Evolutionary conservation across 2,797 vertebrate species (phyloP).

Genomic region (Mormyrops boulengeri): DNA sequence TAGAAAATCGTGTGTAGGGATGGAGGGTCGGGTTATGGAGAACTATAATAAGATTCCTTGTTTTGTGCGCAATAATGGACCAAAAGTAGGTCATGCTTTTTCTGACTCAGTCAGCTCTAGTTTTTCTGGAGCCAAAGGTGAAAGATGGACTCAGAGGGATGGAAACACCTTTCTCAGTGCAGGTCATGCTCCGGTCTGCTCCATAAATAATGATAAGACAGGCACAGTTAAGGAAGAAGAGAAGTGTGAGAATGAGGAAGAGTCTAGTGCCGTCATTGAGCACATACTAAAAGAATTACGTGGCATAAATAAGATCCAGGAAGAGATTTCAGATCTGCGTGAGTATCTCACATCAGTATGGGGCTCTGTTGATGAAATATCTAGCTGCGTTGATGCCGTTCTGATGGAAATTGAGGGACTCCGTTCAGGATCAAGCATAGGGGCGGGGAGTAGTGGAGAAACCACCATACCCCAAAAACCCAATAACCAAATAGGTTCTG

Average conservation of each 20-base stretch:
- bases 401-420: conserved; percentile 67
- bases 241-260: conserved; percentile 49
- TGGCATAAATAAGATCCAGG: conserved; percentile 72
- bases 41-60: conserved; percentile 66
- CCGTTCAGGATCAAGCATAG: conserved; percentile 51
- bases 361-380: conserved; percentile 72
- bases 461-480: conserved; percentile 44
- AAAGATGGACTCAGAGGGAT: background rate
- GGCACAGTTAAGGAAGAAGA: conserved; percentile 44
- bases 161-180: conserved; percentile 31
- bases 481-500: conserved; percentile 44
- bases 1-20: conserved; percentile 56
- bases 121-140: background rate
- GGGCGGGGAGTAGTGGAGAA: conserved; percentile 47
- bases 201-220: conserved; percentile 43
- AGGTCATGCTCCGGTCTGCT: conserved; percentile 45
- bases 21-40: conserved; percentile 69
- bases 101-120: conserved; percentile 32
- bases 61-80: conserved; percentile 54
- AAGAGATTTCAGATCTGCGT: conserved; percentile 70
- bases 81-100: conserved; percentile 20
- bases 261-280: conserved; percentile 64
- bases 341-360: conserved; percentile 66
- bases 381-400: conserved; percentile 70
- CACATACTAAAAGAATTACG: conserved; percentile 69